These are phyloP conservation scores for Austrolebias charrua DNA, from an alignment of 2,797 vertebrate species.

Conservation along the genomic window DNA sequence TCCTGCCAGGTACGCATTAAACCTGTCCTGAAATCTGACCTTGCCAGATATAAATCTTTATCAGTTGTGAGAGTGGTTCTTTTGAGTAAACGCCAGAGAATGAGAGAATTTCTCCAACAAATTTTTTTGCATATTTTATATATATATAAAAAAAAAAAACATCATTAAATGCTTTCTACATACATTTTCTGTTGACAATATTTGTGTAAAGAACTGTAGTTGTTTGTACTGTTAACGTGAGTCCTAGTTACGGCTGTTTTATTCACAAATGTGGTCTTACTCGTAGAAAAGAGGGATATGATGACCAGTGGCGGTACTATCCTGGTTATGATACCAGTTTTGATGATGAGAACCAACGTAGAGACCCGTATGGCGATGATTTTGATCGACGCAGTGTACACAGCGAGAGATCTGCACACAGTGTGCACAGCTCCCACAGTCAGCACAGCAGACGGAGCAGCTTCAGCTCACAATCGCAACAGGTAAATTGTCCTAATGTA, in stretches of 20 bases:
- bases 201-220: too few species aligned
- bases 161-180: too few species aligned
- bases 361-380: slow-evolving; percentile 84
- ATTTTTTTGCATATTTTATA: too few species aligned
- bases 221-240: not conserved
- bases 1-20: slow-evolving; percentile 67
- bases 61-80: too few species aligned
- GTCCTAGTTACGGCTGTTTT: not conserved
- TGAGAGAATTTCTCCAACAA: too few species aligned
- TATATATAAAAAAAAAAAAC: too few species aligned
- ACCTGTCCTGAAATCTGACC: not conserved
- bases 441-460: slow-evolving; percentile 89
- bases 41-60: not conserved
- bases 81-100: too few species aligned
- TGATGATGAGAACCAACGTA: slow-evolving; percentile 85
- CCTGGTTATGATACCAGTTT: slow-evolving; percentile 92
- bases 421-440: slow-evolving; percentile 85
- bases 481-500: slow-evolving; percentile 69
- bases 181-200: too few species aligned
- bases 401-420: slow-evolving; percentile 89
- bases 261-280: not conserved
- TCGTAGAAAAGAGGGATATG: slow-evolving; percentile 82
- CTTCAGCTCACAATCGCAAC: slow-evolving; percentile 92
- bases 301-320: slow-evolving; percentile 90
- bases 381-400: slow-evolving; percentile 89